Conservation (phyloP, 2,888 invertebrate genomes). For the Diplazon laetatorius region DNA sequence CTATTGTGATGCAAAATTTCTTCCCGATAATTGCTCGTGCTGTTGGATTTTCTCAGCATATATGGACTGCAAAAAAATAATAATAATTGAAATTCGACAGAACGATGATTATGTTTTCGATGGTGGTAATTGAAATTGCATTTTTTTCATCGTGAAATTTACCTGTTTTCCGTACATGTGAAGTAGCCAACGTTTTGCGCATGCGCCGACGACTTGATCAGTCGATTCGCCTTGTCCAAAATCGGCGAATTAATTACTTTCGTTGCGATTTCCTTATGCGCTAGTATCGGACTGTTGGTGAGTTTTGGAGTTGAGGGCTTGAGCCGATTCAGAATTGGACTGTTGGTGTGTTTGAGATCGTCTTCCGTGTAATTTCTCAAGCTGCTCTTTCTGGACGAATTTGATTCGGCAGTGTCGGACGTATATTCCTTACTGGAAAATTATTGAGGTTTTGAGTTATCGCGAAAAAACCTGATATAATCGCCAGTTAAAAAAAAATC, state of each 20-base stretch:
- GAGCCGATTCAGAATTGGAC: constrained; percentile 73
- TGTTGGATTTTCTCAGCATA: constrained; percentile 77
- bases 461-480: too few species aligned
- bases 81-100: neutral
- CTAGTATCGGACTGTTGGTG: constrained; percentile 76
- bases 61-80: constrained; percentile 71
- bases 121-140: too few species aligned
- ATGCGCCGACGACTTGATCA: constrained; percentile 69
- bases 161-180: constrained; percentile 77
- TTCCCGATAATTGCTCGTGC: constrained; percentile 76
- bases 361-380: constrained; percentile 71
- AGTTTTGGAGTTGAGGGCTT: constrained; percentile 75
- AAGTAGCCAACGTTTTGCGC: constrained; percentile 76
- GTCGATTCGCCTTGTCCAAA: constrained; percentile 73
- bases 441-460: neutral
- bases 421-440: constrained; percentile 70
- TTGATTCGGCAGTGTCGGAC: constrained; percentile 75
- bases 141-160: constrained; percentile 16
- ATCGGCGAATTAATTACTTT: constrained; percentile 72
- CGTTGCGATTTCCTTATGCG: constrained; percentile 70
- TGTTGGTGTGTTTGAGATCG: constrained; percentile 72
- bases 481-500: too few species aligned
- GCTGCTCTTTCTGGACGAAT: constrained; percentile 74
- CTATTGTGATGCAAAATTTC: constrained; percentile 65
- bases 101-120: too few species aligned